Evolutionary conservation across 2,797 vertebrate genomes (phyloP), one percentile per base, ranked within the genome.

Genomic region (Austrolebias charrua): DNA sequence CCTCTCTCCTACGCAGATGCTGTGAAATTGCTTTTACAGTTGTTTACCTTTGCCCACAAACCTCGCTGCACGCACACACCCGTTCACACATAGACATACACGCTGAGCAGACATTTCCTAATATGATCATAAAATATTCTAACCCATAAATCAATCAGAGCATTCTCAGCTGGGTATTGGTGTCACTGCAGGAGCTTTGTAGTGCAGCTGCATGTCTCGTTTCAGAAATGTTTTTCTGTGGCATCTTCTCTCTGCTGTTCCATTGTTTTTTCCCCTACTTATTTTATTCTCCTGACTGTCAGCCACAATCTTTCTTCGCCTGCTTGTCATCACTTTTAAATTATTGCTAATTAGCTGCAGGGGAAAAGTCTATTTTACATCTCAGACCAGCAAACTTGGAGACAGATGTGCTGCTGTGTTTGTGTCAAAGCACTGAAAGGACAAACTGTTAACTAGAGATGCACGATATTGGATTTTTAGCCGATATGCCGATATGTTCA

Each of bases 11-110:
- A 78, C 14, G 60, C 81, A 80, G 65, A 79, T 75, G 73, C 71
- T 90, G 79, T 83, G 74, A 84, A 86, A 81, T 85, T 79, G 80
- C 79, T 78, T 85, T 76, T 62, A 71, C 65, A 55, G 59, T 65
- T 63, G 68, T 79, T 82, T 75, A 77, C 70, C 49, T 77, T 78
- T 66, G 19, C 65, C 19, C 66, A 53, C 50, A 43, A 64, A 1
- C 20, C 63, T 64, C 8, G 13, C 45, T 60, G 35, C 57, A 29
- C 28, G 28, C 60, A 42, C 18, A 15, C 24, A 24, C 53, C 48
- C 4, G 15, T 20, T 2, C 55, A 42, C 20, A 51, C 12, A 66
- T 24, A 40, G 19, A 66, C 48, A 38, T 4, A 20, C 48, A 35
- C 13, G 61, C 52, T 44, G 35, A 24, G 19, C 33, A 31, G 20